These are phyloP conservation scores for Chrysomela aeneicollis DNA, from an alignment of 2,888 invertebrate species.

Conservation along the genomic window DNA sequence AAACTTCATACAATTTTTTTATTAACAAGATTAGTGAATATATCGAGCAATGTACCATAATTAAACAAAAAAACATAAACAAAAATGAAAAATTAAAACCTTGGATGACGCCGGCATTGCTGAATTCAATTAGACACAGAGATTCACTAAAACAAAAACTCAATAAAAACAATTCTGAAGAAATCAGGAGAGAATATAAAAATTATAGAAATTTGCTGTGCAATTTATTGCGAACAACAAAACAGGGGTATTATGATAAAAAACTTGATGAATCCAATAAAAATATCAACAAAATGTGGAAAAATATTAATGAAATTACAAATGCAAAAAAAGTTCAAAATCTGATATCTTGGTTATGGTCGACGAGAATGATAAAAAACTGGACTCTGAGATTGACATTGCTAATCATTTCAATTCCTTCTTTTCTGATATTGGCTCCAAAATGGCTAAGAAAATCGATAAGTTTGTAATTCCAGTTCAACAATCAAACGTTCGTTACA, in stretches of 20 bases:
- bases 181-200: background rate
- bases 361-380: background rate
- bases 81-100: background rate
- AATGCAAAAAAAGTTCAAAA: background rate
- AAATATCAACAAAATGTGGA: background rate
- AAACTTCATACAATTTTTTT: background rate
- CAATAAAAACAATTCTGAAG: background rate
- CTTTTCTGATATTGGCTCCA: background rate
- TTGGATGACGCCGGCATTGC: background rate
- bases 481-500: background rate
- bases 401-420: slow-evolving; percentile 2
- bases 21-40: background rate
- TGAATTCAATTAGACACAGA: background rate
- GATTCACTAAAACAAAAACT: slow-evolving; percentile 7
- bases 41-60: background rate
- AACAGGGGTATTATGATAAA: background rate
- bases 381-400: background rate
- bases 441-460: background rate
- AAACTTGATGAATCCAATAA: background rate
- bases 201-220: background rate
- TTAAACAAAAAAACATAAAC: background rate
- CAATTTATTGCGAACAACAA: background rate
- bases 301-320: too few relatives aligned
- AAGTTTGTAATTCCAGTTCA: background rate
- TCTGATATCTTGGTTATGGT: background rate